A percentile compares a stretch with the other conserved stretches of the same genome.
These are phyloP conservation scores for western clawed frog (Xenopus tropicalis) DNA, from an alignment of 2,113 vertebrate species.

Conservation along the genomic window DNA sequence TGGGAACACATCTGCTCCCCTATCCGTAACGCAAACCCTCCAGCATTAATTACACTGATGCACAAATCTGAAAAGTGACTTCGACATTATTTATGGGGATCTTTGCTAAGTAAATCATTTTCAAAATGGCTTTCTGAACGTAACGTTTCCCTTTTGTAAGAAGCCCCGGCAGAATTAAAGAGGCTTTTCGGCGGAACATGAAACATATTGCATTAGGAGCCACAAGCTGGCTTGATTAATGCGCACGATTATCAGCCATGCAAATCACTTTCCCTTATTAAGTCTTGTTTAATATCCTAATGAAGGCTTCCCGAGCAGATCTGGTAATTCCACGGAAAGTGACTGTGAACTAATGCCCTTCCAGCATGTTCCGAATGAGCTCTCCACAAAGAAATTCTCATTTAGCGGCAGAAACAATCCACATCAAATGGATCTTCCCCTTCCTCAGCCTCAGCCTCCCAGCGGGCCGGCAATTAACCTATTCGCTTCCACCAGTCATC, in stretches of 20 bases:
- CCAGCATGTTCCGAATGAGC: slow-evolving; percentile 67
- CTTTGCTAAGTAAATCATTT: slow-evolving; percentile 76
- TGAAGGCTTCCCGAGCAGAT: slow-evolving; percentile 96
- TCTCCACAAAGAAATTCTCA: slow-evolving; percentile 71
- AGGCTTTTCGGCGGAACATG: slow-evolving; percentile 88
- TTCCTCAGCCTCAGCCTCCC: slow-evolving; percentile 63
- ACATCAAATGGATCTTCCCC: slow-evolving; percentile 65
- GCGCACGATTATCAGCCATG: slow-evolving; percentile 92
- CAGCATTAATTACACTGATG: slow-evolving; percentile 68
- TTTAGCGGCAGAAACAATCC: slow-evolving; percentile 66
- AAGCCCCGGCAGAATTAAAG: slow-evolving; percentile 87
- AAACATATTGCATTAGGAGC: slow-evolving; percentile 84
- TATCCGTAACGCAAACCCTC: slow-evolving; percentile 54
- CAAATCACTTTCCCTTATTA: slow-evolving; percentile 99
- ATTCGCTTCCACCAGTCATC: slow-evolving; percentile 69
- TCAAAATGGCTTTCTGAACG: slow-evolving; percentile 74
- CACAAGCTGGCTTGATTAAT: slow-evolving; percentile 98
- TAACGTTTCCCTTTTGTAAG: slow-evolving; percentile 82
- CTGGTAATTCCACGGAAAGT: slow-evolving; percentile 83
- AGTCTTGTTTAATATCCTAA: slow-evolving; percentile 99
- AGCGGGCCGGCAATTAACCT: slow-evolving; percentile 74
- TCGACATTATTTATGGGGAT: slow-evolving; percentile 71
- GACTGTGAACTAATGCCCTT: slow-evolving; percentile 77
- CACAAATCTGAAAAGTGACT: slow-evolving; percentile 65
- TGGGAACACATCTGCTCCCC: slow-evolving; percentile 66